These are phyloP conservation scores for Amphibalanus amphitrite DNA, from an alignment of 1,140 invertebrate genomes.

Conservation along the genomic window DNA sequence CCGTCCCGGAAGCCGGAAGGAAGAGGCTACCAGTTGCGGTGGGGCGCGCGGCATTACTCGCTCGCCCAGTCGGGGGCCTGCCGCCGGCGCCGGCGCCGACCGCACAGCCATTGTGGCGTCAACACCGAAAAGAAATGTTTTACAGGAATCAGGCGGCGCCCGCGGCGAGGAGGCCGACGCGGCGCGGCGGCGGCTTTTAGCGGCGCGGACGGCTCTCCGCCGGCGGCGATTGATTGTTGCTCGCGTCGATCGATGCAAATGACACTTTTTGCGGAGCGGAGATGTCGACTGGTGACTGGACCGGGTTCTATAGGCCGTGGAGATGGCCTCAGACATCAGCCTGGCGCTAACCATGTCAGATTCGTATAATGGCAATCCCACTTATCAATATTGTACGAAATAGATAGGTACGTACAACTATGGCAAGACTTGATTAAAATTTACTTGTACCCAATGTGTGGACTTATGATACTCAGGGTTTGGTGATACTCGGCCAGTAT, in stretches of 20 bases:
- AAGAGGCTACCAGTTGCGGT: neutral
- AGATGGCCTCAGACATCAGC: neutral
- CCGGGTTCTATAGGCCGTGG: neutral
- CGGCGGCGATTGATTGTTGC: neutral
- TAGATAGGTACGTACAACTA: neutral
- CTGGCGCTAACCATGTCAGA: too few relatives aligned
- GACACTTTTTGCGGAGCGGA: neutral
- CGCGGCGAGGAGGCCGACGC: too few relatives aligned
- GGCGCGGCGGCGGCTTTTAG: neutral
- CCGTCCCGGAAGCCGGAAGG: neutral
- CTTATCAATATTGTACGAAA: neutral
- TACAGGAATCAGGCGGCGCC: neutral
- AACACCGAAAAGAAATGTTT: conserved; percentile 1
- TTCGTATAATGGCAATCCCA: too few relatives aligned
- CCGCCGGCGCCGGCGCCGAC: too few relatives aligned
- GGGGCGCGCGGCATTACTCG: neutral
- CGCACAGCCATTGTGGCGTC: neutral
- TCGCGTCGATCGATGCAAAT: neutral
- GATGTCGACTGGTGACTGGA: neutral
- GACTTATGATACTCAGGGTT: too few relatives aligned
- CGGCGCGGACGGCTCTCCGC: neutral
- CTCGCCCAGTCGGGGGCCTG: neutral
- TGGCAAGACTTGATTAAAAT: neutral
- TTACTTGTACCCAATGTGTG: neutral
- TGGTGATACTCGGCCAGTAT: too few relatives aligned